These are phyloP conservation scores for Drosophila pallidifrons DNA, from an alignment of 1,140 invertebrate genomes.

Conservation along the genomic window DNA sequence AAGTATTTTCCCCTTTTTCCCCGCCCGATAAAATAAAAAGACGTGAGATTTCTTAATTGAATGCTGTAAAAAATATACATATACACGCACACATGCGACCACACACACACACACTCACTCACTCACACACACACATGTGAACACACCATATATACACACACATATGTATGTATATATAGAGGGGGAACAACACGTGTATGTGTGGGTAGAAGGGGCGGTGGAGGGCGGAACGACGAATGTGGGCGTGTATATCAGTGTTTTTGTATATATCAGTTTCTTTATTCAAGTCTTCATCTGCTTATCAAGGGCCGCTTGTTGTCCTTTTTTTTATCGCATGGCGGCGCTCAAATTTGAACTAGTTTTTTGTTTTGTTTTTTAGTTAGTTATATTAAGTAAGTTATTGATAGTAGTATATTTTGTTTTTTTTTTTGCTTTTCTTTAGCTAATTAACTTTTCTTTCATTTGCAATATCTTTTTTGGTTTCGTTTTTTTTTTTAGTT, in stretches of 20 bases:
- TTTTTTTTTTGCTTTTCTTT: not conserved
- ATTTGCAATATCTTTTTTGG: constrained; percentile 27
- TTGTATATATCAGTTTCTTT: constrained; percentile 67
- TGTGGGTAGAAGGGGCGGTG: too few species aligned
- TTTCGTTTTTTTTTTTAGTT: constrained; percentile 40
- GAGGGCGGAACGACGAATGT: constrained; percentile 6
- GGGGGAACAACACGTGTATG: too few species aligned
- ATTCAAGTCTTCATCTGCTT: constrained; percentile 74
- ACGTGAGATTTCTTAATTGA: constrained; percentile 39
- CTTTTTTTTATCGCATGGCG: constrained; percentile 41
- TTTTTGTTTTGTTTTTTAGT: constrained; percentile 29
- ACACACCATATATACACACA: not conserved
- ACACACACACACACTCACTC: not conserved
- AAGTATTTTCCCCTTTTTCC: not conserved
- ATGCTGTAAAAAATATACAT: constrained; percentile 80
- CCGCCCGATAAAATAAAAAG: constrained; percentile 30
- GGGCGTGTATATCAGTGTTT: constrained; percentile 43
- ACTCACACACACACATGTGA: not conserved
- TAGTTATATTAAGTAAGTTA: constrained; percentile 24
- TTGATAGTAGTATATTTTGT: too few species aligned
- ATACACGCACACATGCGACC: constrained; percentile 22
- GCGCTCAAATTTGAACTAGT: constrained; percentile 44
- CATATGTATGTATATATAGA: not conserved
- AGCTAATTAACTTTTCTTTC: constrained; percentile 24
- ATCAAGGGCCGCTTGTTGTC: constrained; percentile 51